These are phyloP conservation scores for Drosophila merina DNA, from an alignment of 2,888 invertebrate genomes.

Conservation along the genomic window DNA sequence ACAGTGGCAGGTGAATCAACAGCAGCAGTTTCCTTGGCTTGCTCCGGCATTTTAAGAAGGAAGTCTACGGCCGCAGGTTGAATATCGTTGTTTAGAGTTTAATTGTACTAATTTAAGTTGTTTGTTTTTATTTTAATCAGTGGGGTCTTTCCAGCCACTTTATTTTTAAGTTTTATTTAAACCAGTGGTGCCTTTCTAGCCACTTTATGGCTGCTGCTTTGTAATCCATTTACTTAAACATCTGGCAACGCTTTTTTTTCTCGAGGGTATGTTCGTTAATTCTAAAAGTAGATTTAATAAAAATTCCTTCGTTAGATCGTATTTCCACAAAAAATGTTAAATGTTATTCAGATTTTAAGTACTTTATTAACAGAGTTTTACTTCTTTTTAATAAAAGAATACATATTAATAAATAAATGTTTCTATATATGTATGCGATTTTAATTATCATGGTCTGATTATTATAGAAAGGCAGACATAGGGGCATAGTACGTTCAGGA, in stretches of 20 bases:
- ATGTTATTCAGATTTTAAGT: too few relatives aligned
- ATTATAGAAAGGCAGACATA: not conserved
- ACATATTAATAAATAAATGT: too few relatives aligned
- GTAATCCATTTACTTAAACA: too few relatives aligned
- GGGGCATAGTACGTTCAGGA: not conserved
- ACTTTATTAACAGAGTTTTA: too few relatives aligned
- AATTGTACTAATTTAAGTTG: not conserved
- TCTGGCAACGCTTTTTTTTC: not conserved
- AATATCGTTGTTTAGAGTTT: not conserved
- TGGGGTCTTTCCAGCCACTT: not conserved
- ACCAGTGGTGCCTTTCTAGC: not conserved
- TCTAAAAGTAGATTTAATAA: not conserved
- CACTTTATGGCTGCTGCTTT: not conserved
- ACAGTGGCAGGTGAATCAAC: not conserved
- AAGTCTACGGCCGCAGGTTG: not conserved
- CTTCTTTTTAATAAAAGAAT: too few relatives aligned
- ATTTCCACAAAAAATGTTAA: too few relatives aligned
- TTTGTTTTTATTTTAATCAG: not conserved
- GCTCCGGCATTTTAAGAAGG: slow-evolving; percentile 7
- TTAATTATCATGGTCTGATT: not conserved
- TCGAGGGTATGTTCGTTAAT: not conserved
- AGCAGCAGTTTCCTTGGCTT: slow-evolving; percentile 9
- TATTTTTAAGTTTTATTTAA: not conserved
- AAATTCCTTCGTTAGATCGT: too few relatives aligned
- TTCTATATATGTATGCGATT: not conserved